These are phyloP conservation scores for Pituophis catenifer DNA, from an alignment of 2,113 vertebrate genomes.

Conservation along the genomic window DNA sequence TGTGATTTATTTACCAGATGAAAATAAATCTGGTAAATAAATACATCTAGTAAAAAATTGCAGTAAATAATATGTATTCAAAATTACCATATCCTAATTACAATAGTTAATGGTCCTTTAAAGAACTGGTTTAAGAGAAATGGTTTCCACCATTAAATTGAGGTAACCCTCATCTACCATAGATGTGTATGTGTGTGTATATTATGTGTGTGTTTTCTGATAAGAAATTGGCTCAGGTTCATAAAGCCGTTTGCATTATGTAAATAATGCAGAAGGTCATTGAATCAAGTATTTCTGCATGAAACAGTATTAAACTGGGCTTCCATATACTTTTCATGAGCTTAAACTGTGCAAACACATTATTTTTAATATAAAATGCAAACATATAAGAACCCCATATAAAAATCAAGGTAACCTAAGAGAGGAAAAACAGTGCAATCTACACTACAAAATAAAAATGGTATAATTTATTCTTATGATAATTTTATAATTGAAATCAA, in stretches of 20 bases:
- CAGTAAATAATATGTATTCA: neutral
- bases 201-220: neutral
- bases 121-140: neutral
- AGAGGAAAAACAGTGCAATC: conserved; percentile 1
- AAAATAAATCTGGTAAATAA: too few relatives aligned
- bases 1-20: too few relatives aligned
- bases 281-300: neutral
- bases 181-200: neutral
- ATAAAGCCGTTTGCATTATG: neutral
- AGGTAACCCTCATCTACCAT: neutral
- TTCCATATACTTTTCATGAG: neutral
- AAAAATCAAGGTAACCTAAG: neutral
- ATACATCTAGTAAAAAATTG: neutral
- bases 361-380: neutral
- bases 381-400: neutral
- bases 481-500: neutral
- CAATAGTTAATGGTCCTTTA: neutral
- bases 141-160: neutral
- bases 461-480: neutral
- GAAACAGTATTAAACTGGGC: neutral
- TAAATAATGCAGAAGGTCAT: neutral
- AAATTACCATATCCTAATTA: neutral
- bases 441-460: conserved; percentile 18
- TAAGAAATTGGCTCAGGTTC: neutral
- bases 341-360: neutral